Evolutionary conservation across 2,113 vertebrate species (phyloP), one percentile per base, ranked within the genome.

Genomic region (Rhipidura dahli): DNA sequence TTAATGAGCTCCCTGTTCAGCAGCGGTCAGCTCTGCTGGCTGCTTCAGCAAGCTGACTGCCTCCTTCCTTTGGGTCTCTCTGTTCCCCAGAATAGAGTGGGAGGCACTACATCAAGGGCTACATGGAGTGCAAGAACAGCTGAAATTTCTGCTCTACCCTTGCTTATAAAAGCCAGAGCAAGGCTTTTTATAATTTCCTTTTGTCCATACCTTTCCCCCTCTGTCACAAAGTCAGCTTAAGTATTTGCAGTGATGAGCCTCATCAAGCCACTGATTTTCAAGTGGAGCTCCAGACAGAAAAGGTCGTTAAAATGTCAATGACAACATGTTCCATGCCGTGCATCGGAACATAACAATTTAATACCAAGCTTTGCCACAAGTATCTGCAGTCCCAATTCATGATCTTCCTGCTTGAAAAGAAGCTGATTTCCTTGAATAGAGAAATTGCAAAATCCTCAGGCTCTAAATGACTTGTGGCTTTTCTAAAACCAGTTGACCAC

Each of bases 221-320:
- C 31, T 51, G 63, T 49, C 56, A 40, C 35, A 56, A 71, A 47
- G 49, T 81, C 68, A 56, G 13, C 50, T 89, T 50, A 93, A 78
- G 44, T 75, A 51, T 90, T 81, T 77, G 56, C 64, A 83, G 53
- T 81, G 68, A 76, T 75, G 30, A 81, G 28, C 72, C n/a, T 73
- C 37, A 75, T 88, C 85, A 90, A 81, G 44, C 22, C 22, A 45
- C 56, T 75, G 93, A 81, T 81, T 88, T 93, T 96, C 72, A 92
- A 94, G 61, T 44, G 87, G 56, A 90, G 30, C 44, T 92, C 13
- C 71, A 59, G 44, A 92, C 39, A 86, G 65, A 76, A 94, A 88
- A 92, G 59, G 57, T 92, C n/a, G 6, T 87, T 87, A 85, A 93
- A 91, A 89, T 91, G 87, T 96, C 82, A 95, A 3, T 88, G 78